These are phyloP conservation scores for Tridacna crocea DNA, from an alignment of 2,888 invertebrate genomes.

Conservation along the genomic window DNA sequence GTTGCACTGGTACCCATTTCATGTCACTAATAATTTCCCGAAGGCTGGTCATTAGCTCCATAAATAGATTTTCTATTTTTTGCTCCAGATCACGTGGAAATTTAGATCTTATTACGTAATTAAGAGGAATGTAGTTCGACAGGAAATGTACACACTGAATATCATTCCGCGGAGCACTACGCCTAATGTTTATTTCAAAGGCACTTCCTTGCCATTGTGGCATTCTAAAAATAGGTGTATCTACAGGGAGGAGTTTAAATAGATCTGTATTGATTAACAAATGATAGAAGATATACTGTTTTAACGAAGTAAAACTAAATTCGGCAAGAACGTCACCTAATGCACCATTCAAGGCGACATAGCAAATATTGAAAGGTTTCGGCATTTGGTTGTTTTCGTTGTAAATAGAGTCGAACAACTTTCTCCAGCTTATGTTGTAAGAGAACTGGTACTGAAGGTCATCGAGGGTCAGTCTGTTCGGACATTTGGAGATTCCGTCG, in stretches of 20 bases:
- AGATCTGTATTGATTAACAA: constrained; percentile 67
- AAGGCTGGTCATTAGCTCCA: constrained; percentile 47
- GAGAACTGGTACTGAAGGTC: constrained; percentile 48
- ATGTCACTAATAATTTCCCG: constrained; percentile 48
- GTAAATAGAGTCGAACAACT: constrained; percentile 30
- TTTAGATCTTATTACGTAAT: constrained; percentile 35
- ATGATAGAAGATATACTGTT: constrained; percentile 67
- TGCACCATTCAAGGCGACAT: constrained; percentile 35
- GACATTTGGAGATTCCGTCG: constrained; percentile 39
- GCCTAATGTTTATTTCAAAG: background rate
- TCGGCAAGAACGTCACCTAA: constrained; percentile 46
- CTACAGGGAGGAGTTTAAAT: constrained; percentile 56
- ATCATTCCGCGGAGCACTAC: constrained; percentile 24
- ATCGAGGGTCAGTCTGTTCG: constrained; percentile 20
- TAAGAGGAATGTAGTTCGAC: constrained; percentile 45
- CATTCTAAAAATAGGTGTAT: constrained; percentile 32
- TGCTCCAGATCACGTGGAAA: constrained; percentile 33
- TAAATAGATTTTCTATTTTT: constrained; percentile 37
- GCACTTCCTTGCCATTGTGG: constrained; percentile 27
- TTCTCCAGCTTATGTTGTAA: constrained; percentile 56
- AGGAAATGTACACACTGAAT: constrained; percentile 38
- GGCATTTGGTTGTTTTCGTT: constrained; percentile 15
- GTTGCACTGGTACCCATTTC: constrained; percentile 59
- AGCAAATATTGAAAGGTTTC: constrained; percentile 51
- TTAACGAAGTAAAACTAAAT: constrained; percentile 50